Conservation (phyloP, 2,113 vertebrate species). For the Lepus americanus region DNA sequence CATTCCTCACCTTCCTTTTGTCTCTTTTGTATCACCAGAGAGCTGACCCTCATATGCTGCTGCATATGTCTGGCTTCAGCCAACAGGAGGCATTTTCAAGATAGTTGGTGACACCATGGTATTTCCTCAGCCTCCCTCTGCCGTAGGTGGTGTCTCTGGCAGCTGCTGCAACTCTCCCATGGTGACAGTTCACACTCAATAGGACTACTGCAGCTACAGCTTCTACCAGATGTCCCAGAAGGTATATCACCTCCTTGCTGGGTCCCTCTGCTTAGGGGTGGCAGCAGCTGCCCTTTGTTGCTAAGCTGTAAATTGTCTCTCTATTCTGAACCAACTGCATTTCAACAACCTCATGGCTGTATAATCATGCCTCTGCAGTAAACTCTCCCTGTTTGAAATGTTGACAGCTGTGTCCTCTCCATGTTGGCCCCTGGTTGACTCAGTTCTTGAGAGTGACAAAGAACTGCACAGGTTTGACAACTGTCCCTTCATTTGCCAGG, state of each 20-base stretch:
- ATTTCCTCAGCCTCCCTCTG: background rate
- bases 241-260: background rate
- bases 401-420: background rate
- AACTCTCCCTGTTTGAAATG: background rate
- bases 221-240: background rate
- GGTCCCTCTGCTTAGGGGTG: background rate
- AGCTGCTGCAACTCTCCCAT: background rate
- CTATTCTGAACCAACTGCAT: background rate
- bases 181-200: background rate
- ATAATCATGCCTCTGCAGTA: background rate
- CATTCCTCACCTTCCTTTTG: background rate
- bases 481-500: background rate
- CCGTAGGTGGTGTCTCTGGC: background rate
- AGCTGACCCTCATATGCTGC: background rate
- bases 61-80: background rate
- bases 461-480: background rate
- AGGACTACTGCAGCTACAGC: too few relatives aligned
- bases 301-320: background rate
- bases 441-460: background rate
- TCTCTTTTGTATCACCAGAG: background rate
- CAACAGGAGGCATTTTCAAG: background rate
- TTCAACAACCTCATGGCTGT: background rate
- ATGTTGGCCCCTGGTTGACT: background rate
- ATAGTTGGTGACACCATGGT: background rate
- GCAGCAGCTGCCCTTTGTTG: background rate